Conservation (phyloP, 2,888 invertebrate genomes). For the Ormyrus thymus region DNA sequence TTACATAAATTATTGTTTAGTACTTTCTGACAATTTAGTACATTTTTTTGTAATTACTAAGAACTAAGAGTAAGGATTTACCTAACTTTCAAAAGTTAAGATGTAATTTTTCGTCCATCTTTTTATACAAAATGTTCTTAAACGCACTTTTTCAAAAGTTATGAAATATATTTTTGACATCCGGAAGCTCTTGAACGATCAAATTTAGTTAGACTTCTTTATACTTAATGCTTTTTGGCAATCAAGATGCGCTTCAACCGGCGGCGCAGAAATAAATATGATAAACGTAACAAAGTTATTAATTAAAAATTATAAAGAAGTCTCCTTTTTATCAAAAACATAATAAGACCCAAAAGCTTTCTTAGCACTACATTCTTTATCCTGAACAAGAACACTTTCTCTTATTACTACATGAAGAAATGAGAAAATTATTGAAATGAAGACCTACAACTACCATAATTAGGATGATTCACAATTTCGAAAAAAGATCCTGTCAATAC, state of each 20-base stretch:
- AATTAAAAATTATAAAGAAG: slow-evolving; percentile 26
- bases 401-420: background rate
- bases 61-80: background rate
- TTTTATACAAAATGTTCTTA: background rate
- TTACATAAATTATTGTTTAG: slow-evolving; percentile 18
- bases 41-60: background rate
- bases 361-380: slow-evolving; percentile 26
- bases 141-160: background rate
- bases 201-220: slow-evolving; percentile 16
- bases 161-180: background rate
- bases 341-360: slow-evolving; percentile 1
- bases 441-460: slow-evolving; percentile 38
- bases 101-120: slow-evolving; percentile 2
- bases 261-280: background rate
- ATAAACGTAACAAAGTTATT: slow-evolving; percentile 10
- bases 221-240: slow-evolving; percentile 30
- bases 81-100: background rate
- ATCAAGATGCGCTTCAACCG: slow-evolving; percentile 27
- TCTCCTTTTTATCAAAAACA: slow-evolving; percentile 12
- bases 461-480: slow-evolving; percentile 39
- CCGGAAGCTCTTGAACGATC: slow-evolving; percentile 38
- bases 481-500: background rate
- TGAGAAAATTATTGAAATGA: slow-evolving; percentile 15
- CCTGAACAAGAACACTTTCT: slow-evolving; percentile 24
- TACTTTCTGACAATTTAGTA: slow-evolving; percentile 39